Base-by-base conservation (phyloP, 2,797 vertebrate species). In the Platyrinchus mystaceus region DNA sequence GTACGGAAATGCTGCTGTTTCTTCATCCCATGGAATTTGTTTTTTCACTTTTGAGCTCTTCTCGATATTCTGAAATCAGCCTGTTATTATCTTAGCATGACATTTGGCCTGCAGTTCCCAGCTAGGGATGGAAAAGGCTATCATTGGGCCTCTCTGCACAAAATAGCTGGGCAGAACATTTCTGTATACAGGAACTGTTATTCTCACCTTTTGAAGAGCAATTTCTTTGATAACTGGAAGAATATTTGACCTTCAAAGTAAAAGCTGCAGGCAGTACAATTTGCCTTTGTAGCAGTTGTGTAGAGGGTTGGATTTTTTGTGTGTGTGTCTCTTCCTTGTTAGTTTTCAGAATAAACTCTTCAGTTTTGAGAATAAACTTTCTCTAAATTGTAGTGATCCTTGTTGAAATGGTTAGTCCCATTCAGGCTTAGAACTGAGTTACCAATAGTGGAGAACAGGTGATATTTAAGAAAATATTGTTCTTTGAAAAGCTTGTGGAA, bases 201-300 rank as follows among this genome's bases (percentile, higher is more conserved):
- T 94, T 94, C 77, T 96, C 87, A 87, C 95, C 93, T 96, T 96
- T 80, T 91, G 87, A 94, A 93, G 87, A 84, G 80, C 59, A 82
- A 84, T 95, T 91, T 88, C 87, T 95, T 93, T 96, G 91, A 93
- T 93, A 81, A 94, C 49, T 92, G 3, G 1, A 60, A 95, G 92
- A 68, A 79, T 94, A 90, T 96, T 92, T 96, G 94, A 94, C 95
- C 91, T 95, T 96, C 91, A 94, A 88, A 96, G 85, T 91, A 92
- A 95, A 91, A 94, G 87, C 95, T 91, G 63, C 74, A 69, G 87
- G 91, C 93, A 88, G 70, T 79, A 82, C 77, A 91, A 79, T 94
- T 93, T 94, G 73, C 52, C 47, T 94, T 88, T 88, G 44, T 49
- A 79, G 68, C n/a, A 58, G 52, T 37, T 86, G 63, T 55, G 70